Evolutionary conservation across 2,797 vertebrate species (phyloP), one percentile per base, ranked within the genome.

Genomic region (Zenarchopterus dispar): DNA sequence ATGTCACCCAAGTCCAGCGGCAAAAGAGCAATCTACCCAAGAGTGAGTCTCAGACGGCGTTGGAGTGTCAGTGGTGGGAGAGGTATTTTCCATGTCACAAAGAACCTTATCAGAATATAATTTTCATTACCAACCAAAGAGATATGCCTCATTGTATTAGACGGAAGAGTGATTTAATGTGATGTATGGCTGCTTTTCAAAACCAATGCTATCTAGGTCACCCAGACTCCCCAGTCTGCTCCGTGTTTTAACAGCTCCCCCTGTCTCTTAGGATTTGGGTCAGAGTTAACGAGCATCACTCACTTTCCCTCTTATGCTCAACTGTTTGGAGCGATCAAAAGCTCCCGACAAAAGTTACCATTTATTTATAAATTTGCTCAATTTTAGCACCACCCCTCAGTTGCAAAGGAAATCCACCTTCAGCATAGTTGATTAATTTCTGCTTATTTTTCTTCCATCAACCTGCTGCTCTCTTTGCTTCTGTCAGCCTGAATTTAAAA

Each of bases 241-340:
- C 85, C 62, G 88, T 89, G 84, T 84, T 78, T 50, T 83, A 93
- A 91, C 91, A 91, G 92, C 91, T 93, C 90, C 88, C 75, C 85
- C 88, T 78, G 80, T 91, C 91, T 92, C 87, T 75, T 86, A 89
- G 93, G 91, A 94, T 93, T 83, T 89, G 92, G 93, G 94, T 94
- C 93, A 94, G 77, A 48, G n/a, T 85, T 91, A 91, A 93, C 82
- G 90, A 94, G 91, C 66, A 70, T 82, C 58, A 69, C 72, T 81
- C 63, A 44, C 84, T 86, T 83, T 85, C 78, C 63, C 48, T 58
- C 78, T 71, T 73, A 48, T 83, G 73, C 78, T 75, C 71, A 56
- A 70, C 78, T 67, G 76, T 68, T 80, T 13, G 46, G 56, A 66
- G 67, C 78, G 80, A 84, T 87, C 78, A 80, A 64, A 87, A 84